Conservation (phyloP, 2,888 invertebrate species). For the Biston betularia region DNA sequence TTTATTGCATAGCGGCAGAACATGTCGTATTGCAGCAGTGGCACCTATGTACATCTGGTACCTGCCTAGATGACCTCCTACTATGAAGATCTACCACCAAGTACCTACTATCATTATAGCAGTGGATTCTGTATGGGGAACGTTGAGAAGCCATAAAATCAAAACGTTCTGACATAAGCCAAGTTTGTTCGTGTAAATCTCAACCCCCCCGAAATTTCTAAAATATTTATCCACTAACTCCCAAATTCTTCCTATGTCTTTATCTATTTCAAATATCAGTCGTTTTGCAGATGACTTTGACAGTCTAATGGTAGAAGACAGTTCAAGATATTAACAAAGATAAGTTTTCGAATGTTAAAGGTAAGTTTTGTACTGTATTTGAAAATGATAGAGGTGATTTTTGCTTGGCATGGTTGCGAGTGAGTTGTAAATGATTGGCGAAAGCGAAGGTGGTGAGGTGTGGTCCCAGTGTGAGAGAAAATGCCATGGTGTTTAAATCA, state of each 20-base stretch:
- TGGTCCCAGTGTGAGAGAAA: conserved; percentile 17
- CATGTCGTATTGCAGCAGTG: too few species aligned
- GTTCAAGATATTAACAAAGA: conserved; percentile 59
- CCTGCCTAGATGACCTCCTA: too few species aligned
- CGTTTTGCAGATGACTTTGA: conserved; percentile 59
- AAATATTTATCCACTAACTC: conserved; percentile 25
- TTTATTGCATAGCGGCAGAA: too few species aligned
- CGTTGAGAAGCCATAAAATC: background rate
- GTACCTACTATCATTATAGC: too few species aligned
- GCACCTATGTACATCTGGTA: too few species aligned
- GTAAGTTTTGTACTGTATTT: conserved; percentile 31
- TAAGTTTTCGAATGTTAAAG: conserved; percentile 32
- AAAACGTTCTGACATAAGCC: background rate
- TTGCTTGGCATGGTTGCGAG: conserved; percentile 29
- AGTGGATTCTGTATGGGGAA: too few species aligned
- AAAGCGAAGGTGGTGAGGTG: conserved; percentile 33
- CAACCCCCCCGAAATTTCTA: conserved; percentile 4
- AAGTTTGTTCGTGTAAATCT: background rate
- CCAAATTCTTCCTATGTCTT: conserved; percentile 26
- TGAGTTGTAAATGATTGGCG: conserved; percentile 34
- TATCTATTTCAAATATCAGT: conserved; percentile 57
- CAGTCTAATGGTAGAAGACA: conserved; percentile 64
- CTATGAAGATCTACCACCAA: too few species aligned
- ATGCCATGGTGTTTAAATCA: background rate
- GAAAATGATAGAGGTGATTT: conserved; percentile 44